These are phyloP conservation scores for Hypsopygia costalis DNA, from an alignment of 2,888 invertebrate species.

Conservation along the genomic window DNA sequence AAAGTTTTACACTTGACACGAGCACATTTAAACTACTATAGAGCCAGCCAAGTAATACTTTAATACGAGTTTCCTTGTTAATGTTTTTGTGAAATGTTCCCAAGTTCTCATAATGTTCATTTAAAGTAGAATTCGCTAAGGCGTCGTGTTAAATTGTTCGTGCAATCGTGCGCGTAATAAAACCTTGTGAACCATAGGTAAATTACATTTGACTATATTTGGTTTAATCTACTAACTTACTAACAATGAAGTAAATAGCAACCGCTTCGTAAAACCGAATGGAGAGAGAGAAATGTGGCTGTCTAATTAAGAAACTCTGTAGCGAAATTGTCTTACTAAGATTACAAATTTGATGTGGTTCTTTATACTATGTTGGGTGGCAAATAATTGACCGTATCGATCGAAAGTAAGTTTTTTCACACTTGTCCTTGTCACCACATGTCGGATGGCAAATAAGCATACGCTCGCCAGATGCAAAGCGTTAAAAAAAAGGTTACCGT, in stretches of 20 bases:
- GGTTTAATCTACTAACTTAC: neutral
- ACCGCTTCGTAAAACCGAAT: neutral
- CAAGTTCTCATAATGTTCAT: constrained; percentile 7
- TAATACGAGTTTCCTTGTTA: constrained; percentile 8
- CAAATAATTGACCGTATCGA: no score
- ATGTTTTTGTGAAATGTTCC: constrained; percentile 8
- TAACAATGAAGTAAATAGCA: neutral
- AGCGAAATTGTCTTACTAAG: no score
- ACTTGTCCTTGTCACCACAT: no score
- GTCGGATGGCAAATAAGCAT: no score
- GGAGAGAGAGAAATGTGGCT: neutral
- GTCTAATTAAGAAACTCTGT: neutral
- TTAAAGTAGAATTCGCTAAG: constrained; percentile 3
- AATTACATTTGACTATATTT: neutral
- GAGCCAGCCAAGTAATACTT: constrained; percentile 1
- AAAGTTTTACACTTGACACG: no score
- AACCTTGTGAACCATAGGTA: neutral
- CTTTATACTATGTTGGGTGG: no score
- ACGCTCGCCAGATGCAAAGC: no score
- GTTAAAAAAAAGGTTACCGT: no score
- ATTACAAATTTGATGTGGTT: no score
- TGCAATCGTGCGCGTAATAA: neutral
- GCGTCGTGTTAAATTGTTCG: constrained; percentile 1
- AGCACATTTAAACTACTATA: neutral
- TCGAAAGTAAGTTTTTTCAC: no score